Conservation (phyloP, 2,113 vertebrate species). For the Oophaga pumilio region DNA sequence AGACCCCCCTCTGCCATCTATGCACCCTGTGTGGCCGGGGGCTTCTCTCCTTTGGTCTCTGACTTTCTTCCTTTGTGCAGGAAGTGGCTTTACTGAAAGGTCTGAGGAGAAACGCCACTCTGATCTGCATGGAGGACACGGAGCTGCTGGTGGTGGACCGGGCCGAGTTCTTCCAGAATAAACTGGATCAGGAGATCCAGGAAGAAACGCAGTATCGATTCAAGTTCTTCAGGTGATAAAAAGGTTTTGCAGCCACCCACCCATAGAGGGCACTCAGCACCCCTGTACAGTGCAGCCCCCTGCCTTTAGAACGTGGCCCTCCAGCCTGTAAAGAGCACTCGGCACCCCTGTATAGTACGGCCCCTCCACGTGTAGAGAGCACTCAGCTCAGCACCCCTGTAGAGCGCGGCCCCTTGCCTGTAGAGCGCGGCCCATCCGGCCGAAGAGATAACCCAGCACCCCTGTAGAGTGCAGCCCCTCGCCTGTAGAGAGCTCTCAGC, state of each 20-base stretch:
- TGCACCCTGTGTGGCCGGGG: background rate
- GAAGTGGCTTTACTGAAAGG: slow-evolving; percentile 66
- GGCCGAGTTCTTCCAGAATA: slow-evolving; percentile 67
- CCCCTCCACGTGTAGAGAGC: too few relatives aligned
- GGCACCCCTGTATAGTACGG: too few relatives aligned
- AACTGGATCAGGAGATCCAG: slow-evolving; percentile 66
- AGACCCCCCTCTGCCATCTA: background rate
- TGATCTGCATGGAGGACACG: slow-evolving; percentile 70
- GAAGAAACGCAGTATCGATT: slow-evolving; percentile 62
- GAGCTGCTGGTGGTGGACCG: slow-evolving; percentile 71
- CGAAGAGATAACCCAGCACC: too few relatives aligned
- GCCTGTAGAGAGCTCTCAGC: too few relatives aligned
- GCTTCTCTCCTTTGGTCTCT: background rate
- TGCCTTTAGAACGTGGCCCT: too few relatives aligned
- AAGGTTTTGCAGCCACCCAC: too few relatives aligned
- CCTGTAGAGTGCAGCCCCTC: background rate
- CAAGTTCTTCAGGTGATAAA: slow-evolving; percentile 66
- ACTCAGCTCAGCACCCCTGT: too few relatives aligned
- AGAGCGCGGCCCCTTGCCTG: too few relatives aligned
- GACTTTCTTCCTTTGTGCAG: slow-evolving; percentile 45
- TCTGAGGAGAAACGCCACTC: slow-evolving; percentile 60
- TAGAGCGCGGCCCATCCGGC: too few relatives aligned
- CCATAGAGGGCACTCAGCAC: too few relatives aligned
- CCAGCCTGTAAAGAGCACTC: too few relatives aligned
- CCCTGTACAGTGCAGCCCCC: background rate